Base-by-base conservation (phyloP, 2,797 vertebrate species). In the Tragelaphus eurycerus region DNA sequence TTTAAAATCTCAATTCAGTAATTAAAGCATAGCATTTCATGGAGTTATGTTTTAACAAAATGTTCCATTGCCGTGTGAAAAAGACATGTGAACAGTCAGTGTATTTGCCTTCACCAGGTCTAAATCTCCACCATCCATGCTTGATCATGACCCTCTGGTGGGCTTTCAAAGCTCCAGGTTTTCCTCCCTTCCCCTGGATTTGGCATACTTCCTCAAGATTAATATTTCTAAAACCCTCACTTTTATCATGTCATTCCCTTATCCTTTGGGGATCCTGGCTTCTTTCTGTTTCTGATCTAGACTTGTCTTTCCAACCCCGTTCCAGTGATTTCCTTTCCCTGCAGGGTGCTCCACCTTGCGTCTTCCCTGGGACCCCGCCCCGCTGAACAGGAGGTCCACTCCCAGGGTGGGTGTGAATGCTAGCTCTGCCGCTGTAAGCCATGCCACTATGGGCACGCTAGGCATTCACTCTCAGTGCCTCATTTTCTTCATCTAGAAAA, bases 1-100 rank as follows among this genome's bases (percentile, higher is more conserved):
- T 96, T 95, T 82, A 48, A 71, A 90, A 86, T 74, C 55, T 59
- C 38, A 87, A 9, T 16, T 90, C 46, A 54, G 19, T 83, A 90
- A 60, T 62, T 78, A 25, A 92, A 82, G 21, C 38, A 84, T 14
- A 86, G 31, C 5, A 67, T 71, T 79, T 86, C 25, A 83, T 25
- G 17, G 57, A 86, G 34, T 43, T 74, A 21, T 38, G 60, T 78
- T 74, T 79, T 19, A 19, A 50, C 29, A 57, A 38, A 29, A 19
- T 19, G 29, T n/a, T 84, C 89, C 34, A 84, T 1, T 84, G 34
- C 3, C 54, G 38, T 52, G 12, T 52, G 16, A 87, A 71, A 89
- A 93, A 57, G n/a, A 34, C 13, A 76, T 29, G 31, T 3, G 1
- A 46, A 6, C 0, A 59, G 14, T 48, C 4, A 10, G n/a, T 17